Base-by-base conservation (phyloP, 2,797 vertebrate genomes). In the Sarcoramphus papa region DNA sequence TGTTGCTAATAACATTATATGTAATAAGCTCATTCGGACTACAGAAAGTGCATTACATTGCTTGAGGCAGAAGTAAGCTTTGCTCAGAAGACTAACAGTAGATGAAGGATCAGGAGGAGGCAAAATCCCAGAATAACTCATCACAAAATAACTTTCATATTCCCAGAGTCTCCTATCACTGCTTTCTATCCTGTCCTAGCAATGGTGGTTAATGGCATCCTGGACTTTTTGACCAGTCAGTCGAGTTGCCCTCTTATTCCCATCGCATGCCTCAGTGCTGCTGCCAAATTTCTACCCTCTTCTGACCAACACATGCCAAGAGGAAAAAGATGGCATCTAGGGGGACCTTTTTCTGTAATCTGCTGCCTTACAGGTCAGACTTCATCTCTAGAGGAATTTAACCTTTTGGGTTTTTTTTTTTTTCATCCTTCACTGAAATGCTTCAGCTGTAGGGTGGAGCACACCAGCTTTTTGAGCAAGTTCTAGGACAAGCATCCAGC, bases 181-280 rank as follows among this genome's bases (percentile, higher is more conserved):
- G 33, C 16, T 63, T 21, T 25, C 70, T 5, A 60, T 5, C 28
- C 48, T 24, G 18, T 28, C 12, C 35, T 16, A 47, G 33, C 19
- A 7, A 4, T 2, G 30, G 25, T 56, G 59, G 11, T 7, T 28
- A 48, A 54, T 5, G 16, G 7, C 13, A 62, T 14, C 19, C 16
- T 21, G 51, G 33, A 30, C 25, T 30, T 80, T 54, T n/a, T 65
- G 33, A 43, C 4, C 28, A 8, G 4, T 14, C 12, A 8, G 0
- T 16, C 64, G 72, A 2, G 24, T 53, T 79, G 27, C 8, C 4
- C 16, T 63, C 47, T n/a, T 21, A 12, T 28, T 59, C 9, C 37
- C 64, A 43, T 14, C 43, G 33, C 41, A 19, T 2, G 14, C 5
- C 24, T 69, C 0, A 0, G n/a, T 24, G 19, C 15, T 81, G 40